A percentile compares a stretch with the other conserved stretches of the same genome.
Evolutionary conservation across 2,888 invertebrate species (phyloP).

Genomic region (Zonitis immaculata): DNA sequence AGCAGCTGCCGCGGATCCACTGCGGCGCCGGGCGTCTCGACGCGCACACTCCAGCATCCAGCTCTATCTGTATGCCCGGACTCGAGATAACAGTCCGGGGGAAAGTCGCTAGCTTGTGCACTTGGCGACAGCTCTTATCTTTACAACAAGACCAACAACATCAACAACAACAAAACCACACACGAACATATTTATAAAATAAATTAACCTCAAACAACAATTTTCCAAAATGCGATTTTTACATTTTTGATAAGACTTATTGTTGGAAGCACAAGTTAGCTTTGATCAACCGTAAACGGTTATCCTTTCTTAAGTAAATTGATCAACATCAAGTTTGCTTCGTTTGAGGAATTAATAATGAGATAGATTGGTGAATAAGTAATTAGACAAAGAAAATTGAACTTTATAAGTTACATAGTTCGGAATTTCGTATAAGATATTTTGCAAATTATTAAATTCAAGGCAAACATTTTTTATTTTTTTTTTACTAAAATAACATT

Average conservation of each 20-base stretch:
- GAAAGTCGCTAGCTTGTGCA: conserved; percentile 16
- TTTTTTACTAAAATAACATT: too few species aligned
- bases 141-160: not conserved
- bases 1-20: conserved; percentile 46
- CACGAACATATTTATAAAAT: not conserved
- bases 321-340: not conserved
- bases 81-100: conserved; percentile 37
- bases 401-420: too few species aligned
- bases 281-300: not conserved
- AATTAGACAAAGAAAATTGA: not conserved
- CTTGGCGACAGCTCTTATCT: conserved; percentile 17
- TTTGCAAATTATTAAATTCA: too few species aligned
- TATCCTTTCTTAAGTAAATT: not conserved
- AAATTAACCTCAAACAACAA: not conserved
- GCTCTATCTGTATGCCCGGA: conserved; percentile 43
- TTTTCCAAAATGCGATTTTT: not conserved
- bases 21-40: conserved; percentile 42
- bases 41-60: conserved; percentile 45
- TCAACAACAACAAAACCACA: not conserved
- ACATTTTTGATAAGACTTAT: not conserved
- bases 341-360: not conserved
- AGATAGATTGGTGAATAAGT: not conserved
- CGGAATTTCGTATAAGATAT: too few species aligned
- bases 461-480: too few species aligned
- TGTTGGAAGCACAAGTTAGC: too few species aligned